Conservation (phyloP, 2,113 vertebrate species). For the Empidonax alnorum region DNA sequence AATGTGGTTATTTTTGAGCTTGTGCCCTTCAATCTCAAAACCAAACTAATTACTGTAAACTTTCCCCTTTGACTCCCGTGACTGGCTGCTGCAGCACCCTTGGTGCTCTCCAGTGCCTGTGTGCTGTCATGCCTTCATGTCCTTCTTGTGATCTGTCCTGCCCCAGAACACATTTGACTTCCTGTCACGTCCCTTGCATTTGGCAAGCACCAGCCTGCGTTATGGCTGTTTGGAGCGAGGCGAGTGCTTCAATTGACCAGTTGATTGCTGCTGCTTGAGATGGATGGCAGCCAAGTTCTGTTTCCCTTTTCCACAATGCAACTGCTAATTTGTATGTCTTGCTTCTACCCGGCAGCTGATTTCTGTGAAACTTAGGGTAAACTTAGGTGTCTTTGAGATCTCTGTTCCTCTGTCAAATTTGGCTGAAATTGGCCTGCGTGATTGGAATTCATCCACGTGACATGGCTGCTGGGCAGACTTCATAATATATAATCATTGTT, state of each 20-base stretch:
- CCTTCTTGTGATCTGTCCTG: neutral
- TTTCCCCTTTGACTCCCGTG: neutral
- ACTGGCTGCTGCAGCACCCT: neutral
- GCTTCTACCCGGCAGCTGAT: neutral
- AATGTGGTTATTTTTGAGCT: neutral
- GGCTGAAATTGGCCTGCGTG: neutral
- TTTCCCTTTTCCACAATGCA: conserved; percentile 27
- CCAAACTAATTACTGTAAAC: neutral
- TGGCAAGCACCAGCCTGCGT: conserved; percentile 29
- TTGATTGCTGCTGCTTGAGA: conserved; percentile 34
- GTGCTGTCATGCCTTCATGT: neutral
- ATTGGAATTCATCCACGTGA: neutral
- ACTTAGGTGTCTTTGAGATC: neutral
- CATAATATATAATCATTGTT: neutral
- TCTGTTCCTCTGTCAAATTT: conserved; percentile 27
- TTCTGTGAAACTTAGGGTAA: neutral
- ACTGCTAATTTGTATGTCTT: conserved; percentile 46
- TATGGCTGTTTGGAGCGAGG: conserved; percentile 51
- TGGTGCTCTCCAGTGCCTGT: neutral
- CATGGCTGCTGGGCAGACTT: neutral
- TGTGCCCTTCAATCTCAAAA: neutral
- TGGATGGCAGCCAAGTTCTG: conserved; percentile 43
- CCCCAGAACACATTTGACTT: neutral
- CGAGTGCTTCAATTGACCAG: conserved; percentile 25
- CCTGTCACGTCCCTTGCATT: neutral